Conservation (phyloP, 23 tunicate genomes). For the Styela clava region DNA sequence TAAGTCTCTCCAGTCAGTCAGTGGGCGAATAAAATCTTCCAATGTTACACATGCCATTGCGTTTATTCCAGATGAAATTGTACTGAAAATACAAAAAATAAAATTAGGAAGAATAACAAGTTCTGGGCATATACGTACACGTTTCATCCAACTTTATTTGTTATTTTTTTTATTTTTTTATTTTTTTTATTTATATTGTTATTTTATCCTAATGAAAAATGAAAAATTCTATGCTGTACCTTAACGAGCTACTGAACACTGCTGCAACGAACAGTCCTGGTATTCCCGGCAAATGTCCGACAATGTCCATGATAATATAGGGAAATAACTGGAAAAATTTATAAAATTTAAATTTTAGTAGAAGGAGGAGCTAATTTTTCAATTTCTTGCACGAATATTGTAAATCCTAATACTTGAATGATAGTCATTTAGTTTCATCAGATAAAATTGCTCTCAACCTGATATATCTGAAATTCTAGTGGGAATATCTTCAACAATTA, state of each 20-base stretch:
- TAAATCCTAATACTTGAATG: no score
- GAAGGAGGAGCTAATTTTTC: no score
- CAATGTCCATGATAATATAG: constrained; percentile 85
- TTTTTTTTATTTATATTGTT: neutral
- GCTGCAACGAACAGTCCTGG: constrained; percentile 97
- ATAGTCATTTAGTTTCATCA: no score
- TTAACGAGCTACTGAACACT: constrained; percentile 84
- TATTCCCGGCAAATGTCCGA: constrained; percentile 72
- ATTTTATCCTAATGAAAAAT: neutral
- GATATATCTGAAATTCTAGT: no score
- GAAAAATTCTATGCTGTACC: constrained; percentile 29
- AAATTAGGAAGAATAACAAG: neutral
- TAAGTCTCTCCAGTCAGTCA: constrained; percentile 47
- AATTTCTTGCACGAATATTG: neutral
- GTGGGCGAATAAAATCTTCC: constrained; percentile 87
- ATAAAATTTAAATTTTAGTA: constrained; percentile 15
- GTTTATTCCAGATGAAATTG: constrained; percentile 90
- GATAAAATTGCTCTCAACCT: no score
- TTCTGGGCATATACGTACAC: no score
- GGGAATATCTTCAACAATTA: no score
- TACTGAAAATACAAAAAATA: constrained; percentile 47
- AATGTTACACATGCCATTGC: constrained; percentile 93
- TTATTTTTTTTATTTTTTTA: neutral
- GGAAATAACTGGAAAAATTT: constrained; percentile 65
- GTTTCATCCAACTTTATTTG: no score